Conservation (phyloP, 2,113 vertebrate species). For the Corythornis cristatus region DNA sequence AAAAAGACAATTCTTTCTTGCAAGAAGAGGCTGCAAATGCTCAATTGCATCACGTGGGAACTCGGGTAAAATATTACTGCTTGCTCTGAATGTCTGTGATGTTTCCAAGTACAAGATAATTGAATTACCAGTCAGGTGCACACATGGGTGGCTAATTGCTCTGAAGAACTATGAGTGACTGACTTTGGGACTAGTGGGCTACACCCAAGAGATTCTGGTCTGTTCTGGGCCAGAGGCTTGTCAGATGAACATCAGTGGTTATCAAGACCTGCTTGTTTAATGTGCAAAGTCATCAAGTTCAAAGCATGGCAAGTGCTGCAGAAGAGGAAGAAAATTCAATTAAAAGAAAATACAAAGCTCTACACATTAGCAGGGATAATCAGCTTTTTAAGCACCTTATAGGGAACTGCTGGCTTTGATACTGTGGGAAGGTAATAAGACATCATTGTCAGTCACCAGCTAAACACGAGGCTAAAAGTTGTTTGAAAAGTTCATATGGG, state of each 20-base stretch:
- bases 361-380: background rate
- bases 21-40: background rate
- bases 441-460: background rate
- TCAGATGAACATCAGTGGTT: background rate
- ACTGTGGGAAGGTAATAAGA: background rate
- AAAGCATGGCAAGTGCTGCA: background rate
- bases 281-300: background rate
- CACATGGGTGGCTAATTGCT: background rate
- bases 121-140: background rate
- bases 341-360: background rate
- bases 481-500: background rate
- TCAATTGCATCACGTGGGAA: background rate
- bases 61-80: background rate
- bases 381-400: background rate
- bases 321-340: background rate
- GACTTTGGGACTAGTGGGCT: background rate
- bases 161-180: background rate
- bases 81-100: background rate
- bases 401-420: background rate
- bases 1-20: background rate
- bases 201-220: background rate
- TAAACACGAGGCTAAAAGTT: background rate
- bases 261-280: background rate
- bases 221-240: background rate
- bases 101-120: background rate